phyloP scores from a whole-genome alignment of 2,797 vertebrate species.

The Saxicola maurus region DNA sequence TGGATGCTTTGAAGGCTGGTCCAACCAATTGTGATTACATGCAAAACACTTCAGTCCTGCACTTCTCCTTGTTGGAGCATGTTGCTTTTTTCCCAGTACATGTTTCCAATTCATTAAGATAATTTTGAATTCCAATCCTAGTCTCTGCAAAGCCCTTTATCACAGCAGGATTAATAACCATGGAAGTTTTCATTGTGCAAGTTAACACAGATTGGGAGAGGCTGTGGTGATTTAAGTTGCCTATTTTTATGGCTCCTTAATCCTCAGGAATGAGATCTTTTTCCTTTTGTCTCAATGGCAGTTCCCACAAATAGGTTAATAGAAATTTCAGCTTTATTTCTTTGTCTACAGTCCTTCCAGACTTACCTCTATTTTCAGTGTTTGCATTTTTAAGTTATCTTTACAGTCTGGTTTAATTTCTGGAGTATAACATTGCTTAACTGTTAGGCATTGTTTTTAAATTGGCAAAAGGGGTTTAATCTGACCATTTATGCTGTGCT shows the following conservation, averaged over 20 bases:
- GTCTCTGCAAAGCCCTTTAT: background rate
- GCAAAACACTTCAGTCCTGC: too few species aligned
- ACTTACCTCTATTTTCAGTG: background rate
- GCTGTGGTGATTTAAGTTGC: background rate
- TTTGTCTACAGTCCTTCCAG: background rate
- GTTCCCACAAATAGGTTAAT: background rate
- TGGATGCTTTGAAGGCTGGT: background rate
- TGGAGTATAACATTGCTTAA: background rate
- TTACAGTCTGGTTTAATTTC: background rate
- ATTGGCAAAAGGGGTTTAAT: background rate
- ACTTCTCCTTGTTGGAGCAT: background rate
- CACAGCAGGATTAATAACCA: background rate
- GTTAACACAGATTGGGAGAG: background rate
- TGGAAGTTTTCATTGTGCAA: background rate
- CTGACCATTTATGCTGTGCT: background rate
- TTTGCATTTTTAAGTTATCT: background rate
- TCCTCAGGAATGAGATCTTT: background rate
- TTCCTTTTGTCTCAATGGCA: background rate
- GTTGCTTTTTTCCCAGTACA: background rate
- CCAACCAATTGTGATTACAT: accelerated
- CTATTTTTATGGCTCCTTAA: background rate
- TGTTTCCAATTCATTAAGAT: background rate
- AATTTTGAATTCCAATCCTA: background rate
- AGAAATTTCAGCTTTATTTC: background rate
- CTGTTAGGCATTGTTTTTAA: background rate